Conservation (phyloP, 2,888 invertebrate species). For the Cephus pygmeus region DNA sequence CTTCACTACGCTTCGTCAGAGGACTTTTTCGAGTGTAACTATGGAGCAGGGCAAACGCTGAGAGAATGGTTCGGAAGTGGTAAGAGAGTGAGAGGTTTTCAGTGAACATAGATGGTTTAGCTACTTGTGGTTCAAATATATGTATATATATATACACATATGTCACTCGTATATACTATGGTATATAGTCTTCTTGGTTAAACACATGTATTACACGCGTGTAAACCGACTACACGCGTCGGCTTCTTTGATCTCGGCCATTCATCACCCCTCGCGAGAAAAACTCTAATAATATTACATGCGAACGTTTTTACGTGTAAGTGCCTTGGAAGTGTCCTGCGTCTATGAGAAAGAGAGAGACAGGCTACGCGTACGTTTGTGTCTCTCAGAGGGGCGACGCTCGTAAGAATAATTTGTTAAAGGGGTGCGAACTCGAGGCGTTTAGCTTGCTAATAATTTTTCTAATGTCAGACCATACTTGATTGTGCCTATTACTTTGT, state of each 20-base stretch:
- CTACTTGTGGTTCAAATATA: slow-evolving; percentile 1
- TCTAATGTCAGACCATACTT: too few relatives aligned
- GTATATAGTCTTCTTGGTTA: slow-evolving; percentile 33
- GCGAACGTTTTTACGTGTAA: slow-evolving; percentile 19
- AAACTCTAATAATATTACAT: slow-evolving; percentile 61
- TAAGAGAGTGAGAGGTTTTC: neutral
- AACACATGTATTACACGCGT: slow-evolving; percentile 65
- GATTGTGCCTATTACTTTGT: too few relatives aligned
- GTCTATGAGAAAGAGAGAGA: too few relatives aligned
- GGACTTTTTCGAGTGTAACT: neutral
- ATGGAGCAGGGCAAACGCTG: neutral
- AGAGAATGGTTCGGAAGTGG: neutral
- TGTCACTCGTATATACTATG: slow-evolving; percentile 8
- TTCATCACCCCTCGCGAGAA: slow-evolving; percentile 63
- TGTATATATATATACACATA: slow-evolving; percentile 10
- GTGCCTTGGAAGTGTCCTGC: neutral
- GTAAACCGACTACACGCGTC: slow-evolving; percentile 60
- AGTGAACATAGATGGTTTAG: neutral
- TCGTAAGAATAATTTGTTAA: too few relatives aligned
- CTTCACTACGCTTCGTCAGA: neutral
- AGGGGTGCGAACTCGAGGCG: too few relatives aligned
- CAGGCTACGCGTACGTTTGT: too few relatives aligned
- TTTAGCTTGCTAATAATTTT: too few relatives aligned
- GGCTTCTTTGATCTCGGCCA: slow-evolving; percentile 62
- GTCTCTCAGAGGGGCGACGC: too few relatives aligned